Conservation (phyloP, 2,113 vertebrate genomes). For the Chrysochloris asiatica region DNA sequence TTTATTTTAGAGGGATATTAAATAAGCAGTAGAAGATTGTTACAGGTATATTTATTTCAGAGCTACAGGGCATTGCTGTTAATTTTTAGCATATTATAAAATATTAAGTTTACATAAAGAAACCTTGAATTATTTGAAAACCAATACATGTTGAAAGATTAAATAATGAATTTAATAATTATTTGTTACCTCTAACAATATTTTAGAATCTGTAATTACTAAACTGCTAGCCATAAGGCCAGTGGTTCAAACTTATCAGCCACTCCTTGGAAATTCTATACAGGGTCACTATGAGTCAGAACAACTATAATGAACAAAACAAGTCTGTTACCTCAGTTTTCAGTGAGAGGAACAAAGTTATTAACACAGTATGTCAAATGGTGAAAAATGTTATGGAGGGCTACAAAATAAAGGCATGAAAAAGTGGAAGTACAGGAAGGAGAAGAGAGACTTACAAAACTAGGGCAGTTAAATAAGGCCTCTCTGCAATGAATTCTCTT, state of each 20-base stretch:
- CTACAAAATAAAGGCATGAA: neutral
- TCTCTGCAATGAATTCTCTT: neutral
- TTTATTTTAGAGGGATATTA: neutral
- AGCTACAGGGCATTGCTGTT: neutral
- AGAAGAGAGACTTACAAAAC: neutral
- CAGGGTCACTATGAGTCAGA: too few relatives aligned
- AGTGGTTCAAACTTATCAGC: too few relatives aligned
- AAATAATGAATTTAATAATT: constrained; percentile 10
- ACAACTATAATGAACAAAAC: neutral
- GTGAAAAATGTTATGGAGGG: neutral
- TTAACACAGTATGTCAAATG: neutral
- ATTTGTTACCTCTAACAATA: neutral
- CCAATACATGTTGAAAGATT: neutral
- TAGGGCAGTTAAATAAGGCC: neutral
- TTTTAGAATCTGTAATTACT: neutral
- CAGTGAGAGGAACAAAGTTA: neutral
- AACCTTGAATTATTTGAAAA: neutral
- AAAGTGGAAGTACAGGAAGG: neutral
- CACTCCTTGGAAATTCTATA: too few relatives aligned
- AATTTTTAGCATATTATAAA: neutral
- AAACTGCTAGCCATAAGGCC: too few relatives aligned
- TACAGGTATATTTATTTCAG: neutral
- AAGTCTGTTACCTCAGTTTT: neutral
- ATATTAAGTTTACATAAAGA: neutral
- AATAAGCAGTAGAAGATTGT: neutral